Percentiles rank a stretch among this genome's conserved stretches.
These are phyloP conservation scores for Euphysa ruthae DNA, from an alignment of 30 jellyfish, hydroid and myxozoan genomes.

Conservation along the genomic window DNA sequence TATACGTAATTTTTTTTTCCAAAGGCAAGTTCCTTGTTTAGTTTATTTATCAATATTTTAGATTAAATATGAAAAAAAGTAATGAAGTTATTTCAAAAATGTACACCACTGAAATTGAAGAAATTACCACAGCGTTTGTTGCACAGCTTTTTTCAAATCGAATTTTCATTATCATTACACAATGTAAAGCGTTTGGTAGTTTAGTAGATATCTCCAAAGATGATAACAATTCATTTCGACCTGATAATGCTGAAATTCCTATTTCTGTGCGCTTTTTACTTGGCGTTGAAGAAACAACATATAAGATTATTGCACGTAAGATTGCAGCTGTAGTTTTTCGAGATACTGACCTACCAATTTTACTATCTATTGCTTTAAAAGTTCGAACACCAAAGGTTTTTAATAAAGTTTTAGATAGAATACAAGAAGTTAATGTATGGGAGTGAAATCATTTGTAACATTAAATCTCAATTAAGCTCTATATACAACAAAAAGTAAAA, in stretches of 20 bases:
- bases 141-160: slow-evolving; percentile 60
- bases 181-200: slow-evolving; percentile 67
- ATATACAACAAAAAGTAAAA: no score
- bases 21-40: no score
- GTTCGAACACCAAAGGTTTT: slow-evolving; percentile 42
- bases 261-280: slow-evolving; percentile 4
- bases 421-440: slow-evolving; percentile 49
- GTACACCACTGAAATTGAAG: not conserved
- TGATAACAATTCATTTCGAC: not conserved
- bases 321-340: slow-evolving; percentile 31
- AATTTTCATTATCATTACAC: slow-evolving; percentile 51
- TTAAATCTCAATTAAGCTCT: no score
- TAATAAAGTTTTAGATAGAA: slow-evolving; percentile 1
- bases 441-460: no score
- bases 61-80: not conserved
- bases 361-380: slow-evolving; percentile 58
- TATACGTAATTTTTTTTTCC: no score
- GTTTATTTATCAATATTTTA: no score
- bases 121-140: slow-evolving; percentile 29
- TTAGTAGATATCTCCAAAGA: slow-evolving; percentile 34
- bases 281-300: slow-evolving; percentile 18
- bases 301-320: slow-evolving; percentile 44
- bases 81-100: slow-evolving; percentile 3
- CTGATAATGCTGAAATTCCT: slow-evolving; percentile 2
- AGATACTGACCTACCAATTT: slow-evolving; percentile 44